phyloP scores from a whole-genome alignment of 2,113 vertebrate species.

The Hyla sarda region DNA sequence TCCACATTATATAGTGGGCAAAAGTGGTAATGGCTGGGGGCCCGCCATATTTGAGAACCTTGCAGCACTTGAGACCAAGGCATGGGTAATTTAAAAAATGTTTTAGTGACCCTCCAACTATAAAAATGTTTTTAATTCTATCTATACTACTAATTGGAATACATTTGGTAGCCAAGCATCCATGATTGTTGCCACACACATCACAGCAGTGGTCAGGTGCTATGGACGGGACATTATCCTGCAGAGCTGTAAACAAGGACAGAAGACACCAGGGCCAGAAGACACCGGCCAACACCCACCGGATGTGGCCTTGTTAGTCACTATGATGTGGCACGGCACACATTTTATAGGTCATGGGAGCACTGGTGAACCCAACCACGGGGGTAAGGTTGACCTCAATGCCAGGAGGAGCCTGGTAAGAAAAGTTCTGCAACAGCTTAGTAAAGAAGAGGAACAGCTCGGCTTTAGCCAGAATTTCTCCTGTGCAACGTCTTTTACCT shows the following conservation, averaged over 20 bases:
- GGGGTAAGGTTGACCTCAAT: conserved; percentile 68
- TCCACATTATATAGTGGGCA: too few relatives aligned
- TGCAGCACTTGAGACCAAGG: too few relatives aligned
- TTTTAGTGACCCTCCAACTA: too few relatives aligned
- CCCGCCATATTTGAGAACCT: too few relatives aligned
- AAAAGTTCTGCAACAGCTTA: conserved; percentile 67
- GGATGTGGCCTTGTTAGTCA: not conserved
- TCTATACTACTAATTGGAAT: not conserved
- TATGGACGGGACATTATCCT: not conserved
- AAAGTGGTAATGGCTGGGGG: too few relatives aligned
- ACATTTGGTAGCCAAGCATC: not conserved
- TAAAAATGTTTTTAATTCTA: not conserved
- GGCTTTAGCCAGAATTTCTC: conserved; percentile 69
- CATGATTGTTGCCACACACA: not conserved
- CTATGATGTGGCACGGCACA: conserved; percentile 59
- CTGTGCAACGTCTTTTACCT: conserved; percentile 67
- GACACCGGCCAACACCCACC: not conserved
- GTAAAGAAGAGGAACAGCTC: conserved; percentile 2
- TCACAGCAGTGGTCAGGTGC: not conserved
- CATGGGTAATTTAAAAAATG: too few relatives aligned
- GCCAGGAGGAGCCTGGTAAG: conserved; percentile 65
- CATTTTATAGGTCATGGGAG: conserved; percentile 63
- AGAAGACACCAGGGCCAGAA: not conserved
- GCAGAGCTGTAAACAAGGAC: too few relatives aligned
- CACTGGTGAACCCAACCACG: conserved; percentile 57